Percentiles rank a stretch among this genome's conserved stretches.
These are phyloP conservation scores for Apis mellifera DNA, from an alignment of 1,140 invertebrate species.

Conservation along the genomic window DNA sequence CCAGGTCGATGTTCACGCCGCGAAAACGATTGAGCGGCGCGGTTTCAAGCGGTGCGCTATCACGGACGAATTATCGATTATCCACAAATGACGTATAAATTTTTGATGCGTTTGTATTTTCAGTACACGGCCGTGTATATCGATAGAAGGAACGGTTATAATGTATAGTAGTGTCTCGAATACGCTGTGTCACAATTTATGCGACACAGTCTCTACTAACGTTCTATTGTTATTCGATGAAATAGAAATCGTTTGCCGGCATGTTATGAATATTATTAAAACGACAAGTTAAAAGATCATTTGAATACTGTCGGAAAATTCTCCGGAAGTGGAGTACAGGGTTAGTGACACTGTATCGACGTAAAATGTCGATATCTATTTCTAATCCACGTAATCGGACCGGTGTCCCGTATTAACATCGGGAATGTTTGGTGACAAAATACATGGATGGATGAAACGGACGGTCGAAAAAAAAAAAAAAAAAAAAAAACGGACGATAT, in stretches of 20 bases:
- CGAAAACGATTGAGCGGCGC: slow-evolving; percentile 16
- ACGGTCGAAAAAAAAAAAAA: too few species aligned
- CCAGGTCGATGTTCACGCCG: background rate
- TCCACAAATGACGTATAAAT: slow-evolving; percentile 55
- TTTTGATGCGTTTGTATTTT: slow-evolving; percentile 45
- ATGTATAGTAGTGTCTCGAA: background rate
- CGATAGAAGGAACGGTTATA: slow-evolving; percentile 25
- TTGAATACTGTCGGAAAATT: slow-evolving; percentile 26
- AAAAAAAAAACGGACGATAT: background rate
- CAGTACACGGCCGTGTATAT: slow-evolving; percentile 16
- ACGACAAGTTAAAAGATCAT: background rate
- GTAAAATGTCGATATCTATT: background rate
- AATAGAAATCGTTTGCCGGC: background rate
- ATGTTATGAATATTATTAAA: background rate
- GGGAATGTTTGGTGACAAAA: slow-evolving; percentile 8
- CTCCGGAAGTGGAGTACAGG: background rate
- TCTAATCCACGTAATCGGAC: background rate
- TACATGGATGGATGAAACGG: background rate
- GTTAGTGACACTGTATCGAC: background rate
- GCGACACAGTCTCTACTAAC: background rate
- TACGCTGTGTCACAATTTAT: slow-evolving; percentile 19
- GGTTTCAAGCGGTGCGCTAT: slow-evolving; percentile 37
- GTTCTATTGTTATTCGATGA: background rate
- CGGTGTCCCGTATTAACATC: slow-evolving; percentile 10
- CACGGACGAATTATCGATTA: slow-evolving; percentile 57